phyloP scores from a whole-genome alignment of 2,113 vertebrate genomes.

The Glareola pratincola region DNA sequence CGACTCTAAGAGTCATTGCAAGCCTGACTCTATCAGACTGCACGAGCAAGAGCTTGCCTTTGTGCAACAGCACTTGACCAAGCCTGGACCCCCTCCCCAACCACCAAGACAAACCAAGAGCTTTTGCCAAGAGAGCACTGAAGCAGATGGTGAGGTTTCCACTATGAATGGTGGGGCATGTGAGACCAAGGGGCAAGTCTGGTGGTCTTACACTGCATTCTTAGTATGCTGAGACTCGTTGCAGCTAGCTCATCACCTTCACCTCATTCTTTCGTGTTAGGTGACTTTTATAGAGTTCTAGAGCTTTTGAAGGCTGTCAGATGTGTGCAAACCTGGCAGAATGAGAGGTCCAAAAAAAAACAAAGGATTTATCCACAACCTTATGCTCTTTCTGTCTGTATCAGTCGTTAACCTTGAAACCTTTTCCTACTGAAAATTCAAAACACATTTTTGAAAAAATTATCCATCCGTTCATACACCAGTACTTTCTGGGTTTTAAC shows the following conservation, averaged over 20 bases:
- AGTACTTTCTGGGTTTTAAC: neutral
- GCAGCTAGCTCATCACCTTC: neutral
- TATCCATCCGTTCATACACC: neutral
- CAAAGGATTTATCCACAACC: neutral
- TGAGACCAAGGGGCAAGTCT: neutral
- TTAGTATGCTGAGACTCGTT: neutral
- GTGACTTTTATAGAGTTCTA: neutral
- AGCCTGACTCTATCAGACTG: neutral
- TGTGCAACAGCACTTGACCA: neutral
- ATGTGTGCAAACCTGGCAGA: neutral
- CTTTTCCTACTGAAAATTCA: neutral
- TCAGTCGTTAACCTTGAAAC: rapidly evolving
- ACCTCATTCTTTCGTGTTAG: neutral
- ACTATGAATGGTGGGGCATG: neutral
- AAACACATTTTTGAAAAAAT: neutral
- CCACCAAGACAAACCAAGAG: neutral
- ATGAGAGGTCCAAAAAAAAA: neutral
- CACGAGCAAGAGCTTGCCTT: neutral
- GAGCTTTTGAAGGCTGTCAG: neutral
- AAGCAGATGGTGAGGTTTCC: neutral
- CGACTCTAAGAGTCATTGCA: neutral
- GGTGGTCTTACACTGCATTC: neutral
- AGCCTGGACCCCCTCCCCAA: neutral
- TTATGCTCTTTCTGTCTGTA: neutral
- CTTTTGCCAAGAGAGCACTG: neutral